phyloP scores from a whole-genome alignment of 2,113 vertebrate species.

The Corythornis cristatus region DNA sequence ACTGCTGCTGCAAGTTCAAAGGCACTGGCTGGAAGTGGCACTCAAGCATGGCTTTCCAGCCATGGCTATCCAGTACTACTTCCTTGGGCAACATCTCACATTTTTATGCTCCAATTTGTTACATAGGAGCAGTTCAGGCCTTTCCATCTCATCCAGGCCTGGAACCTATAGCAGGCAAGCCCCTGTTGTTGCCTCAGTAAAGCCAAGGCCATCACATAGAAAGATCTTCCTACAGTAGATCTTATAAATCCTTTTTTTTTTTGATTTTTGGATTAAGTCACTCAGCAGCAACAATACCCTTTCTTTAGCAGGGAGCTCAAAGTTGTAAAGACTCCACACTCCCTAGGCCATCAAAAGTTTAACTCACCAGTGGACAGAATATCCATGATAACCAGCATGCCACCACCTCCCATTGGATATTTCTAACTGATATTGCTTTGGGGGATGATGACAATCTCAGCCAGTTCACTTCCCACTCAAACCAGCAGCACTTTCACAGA shows the following conservation, averaged over 20 bases:
- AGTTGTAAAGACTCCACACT: background rate
- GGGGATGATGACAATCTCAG: background rate
- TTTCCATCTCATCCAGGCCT: background rate
- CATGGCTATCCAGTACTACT: background rate
- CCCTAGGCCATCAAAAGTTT: background rate
- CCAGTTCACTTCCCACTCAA: background rate
- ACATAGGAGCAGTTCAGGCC: background rate
- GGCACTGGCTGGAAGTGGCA: background rate
- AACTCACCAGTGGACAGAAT: background rate
- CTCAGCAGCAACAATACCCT: rapidly evolving
- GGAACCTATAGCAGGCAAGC: rapidly evolving
- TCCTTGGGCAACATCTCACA: background rate
- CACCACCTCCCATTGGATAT: background rate
- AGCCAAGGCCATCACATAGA: background rate
- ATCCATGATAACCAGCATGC: background rate
- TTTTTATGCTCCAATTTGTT: background rate
- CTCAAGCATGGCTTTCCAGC: no score
- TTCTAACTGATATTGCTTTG: background rate
- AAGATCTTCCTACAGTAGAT: background rate
- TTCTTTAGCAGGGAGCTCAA: background rate
- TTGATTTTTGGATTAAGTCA: background rate
- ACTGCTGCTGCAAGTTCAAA: background rate
- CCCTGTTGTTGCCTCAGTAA: background rate
- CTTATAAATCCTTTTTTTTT: background rate
- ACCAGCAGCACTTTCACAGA: background rate